Percentiles rank a stretch among this genome's conserved stretches.
Conservation (phyloP, 2,113 vertebrate genomes). For the Tachysurus fulvidraco region DNA sequence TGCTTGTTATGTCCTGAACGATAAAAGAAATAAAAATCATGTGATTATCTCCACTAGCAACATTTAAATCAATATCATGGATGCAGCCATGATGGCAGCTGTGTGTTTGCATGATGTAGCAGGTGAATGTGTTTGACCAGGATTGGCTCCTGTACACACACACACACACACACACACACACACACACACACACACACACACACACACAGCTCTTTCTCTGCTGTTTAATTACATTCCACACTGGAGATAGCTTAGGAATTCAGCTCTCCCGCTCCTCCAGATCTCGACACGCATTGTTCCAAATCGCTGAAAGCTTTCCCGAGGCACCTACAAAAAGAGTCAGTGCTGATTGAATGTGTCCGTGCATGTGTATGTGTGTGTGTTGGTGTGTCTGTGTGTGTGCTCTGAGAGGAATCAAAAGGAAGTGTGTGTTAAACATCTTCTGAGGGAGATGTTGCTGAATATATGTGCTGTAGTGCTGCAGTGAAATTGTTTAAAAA, state of each 20-base stretch:
- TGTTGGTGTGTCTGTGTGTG: not conserved
- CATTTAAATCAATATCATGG: conserved; percentile 20
- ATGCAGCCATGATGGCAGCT: conserved; percentile 32
- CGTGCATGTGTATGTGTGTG: too few relatives aligned
- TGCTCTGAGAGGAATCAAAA: not conserved
- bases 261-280: conserved; percentile 54
- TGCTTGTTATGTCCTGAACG: conserved; percentile 6
- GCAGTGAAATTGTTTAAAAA: not conserved
- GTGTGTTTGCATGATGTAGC: conserved; percentile 34
- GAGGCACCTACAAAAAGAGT: conserved; percentile 22
- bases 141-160: conserved; percentile 42
- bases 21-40: not conserved
- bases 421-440: not conserved
- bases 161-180: conserved; percentile 24
- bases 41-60: not conserved
- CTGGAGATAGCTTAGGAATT: conserved; percentile 72
- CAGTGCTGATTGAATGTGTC: conserved; percentile 14
- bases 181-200: conserved; percentile 29
- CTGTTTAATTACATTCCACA: conserved; percentile 72
- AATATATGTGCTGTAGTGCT: not conserved
- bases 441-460: not conserved
- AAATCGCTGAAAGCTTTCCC: conserved; percentile 57
- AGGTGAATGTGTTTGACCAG: conserved; percentile 45
- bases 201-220: conserved; percentile 54
- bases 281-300: conserved; percentile 62